Evolutionary conservation across 1,140 invertebrate genomes (phyloP).

Genomic region (Octopus sinensis): DNA sequence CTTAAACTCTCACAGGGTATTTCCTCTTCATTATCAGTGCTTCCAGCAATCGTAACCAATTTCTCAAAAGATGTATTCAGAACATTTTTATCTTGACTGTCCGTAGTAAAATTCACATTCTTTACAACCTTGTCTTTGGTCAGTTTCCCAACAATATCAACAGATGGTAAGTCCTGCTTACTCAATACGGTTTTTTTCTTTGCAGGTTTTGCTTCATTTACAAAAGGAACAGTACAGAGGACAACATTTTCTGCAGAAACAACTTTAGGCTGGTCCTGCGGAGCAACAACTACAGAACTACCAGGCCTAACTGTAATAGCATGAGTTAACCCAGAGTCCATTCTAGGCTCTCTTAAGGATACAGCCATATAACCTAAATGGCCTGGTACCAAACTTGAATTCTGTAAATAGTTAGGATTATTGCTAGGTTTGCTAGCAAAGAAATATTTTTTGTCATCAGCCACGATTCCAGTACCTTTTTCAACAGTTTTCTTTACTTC

Average conservation of each 20-base stretch:
- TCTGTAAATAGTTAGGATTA: background rate
- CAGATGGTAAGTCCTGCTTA: background rate
- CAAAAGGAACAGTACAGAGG: background rate
- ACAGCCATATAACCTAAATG: slow-evolving; percentile 49
- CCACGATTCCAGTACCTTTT: background rate
- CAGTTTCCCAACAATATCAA: background rate
- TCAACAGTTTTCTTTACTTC: background rate
- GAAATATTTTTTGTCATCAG: background rate
- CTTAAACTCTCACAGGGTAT: too few relatives aligned
- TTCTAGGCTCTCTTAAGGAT: slow-evolving; percentile 44
- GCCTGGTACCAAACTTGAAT: slow-evolving; percentile 27
- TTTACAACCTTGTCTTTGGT: too few relatives aligned
- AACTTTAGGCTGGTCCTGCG: background rate
- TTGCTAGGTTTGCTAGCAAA: background rate
- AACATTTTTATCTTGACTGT: too few relatives aligned
- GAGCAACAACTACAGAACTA: background rate
- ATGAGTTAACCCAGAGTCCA: slow-evolving; percentile 37
- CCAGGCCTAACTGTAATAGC: background rate
- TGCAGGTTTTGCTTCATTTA: background rate
- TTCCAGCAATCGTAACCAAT: too few relatives aligned
- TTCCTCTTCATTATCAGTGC: too few relatives aligned
- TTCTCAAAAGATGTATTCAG: too few relatives aligned
- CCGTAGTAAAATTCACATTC: too few relatives aligned
- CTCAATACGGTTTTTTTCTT: background rate
- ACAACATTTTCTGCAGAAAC: background rate